Percentiles rank a stretch among this genome's conserved stretches.
phyloP scores from a whole-genome alignment of 2,797 vertebrate genomes.

The Micromesistius poutassou region DNA sequence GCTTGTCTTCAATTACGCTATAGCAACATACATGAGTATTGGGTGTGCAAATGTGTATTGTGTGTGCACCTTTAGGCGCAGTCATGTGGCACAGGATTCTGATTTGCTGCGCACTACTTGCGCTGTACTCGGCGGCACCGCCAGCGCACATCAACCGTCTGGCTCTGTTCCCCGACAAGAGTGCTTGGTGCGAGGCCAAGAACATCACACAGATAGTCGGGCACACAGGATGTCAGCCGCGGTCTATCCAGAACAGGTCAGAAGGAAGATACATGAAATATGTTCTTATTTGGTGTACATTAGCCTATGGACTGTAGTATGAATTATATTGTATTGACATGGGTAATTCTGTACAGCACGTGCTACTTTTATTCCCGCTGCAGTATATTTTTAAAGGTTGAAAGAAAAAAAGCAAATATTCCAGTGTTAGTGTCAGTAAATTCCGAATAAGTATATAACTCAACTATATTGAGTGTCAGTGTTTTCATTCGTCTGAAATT shows the following conservation, averaged over 20 bases:
- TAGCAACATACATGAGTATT: not conserved
- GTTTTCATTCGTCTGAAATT: not conserved
- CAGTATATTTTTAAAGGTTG: not conserved
- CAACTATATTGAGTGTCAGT: not conserved
- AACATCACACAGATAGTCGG: slow-evolving; percentile 99
- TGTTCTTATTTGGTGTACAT: not conserved
- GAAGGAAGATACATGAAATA: slow-evolving; percentile 38
- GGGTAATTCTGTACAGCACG: not conserved
- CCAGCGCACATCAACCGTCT: slow-evolving; percentile 94
- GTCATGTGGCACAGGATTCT: slow-evolving; percentile 75
- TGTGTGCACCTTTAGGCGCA: slow-evolving; percentile 64
- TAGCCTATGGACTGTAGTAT: not conserved
- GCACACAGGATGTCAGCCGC: slow-evolving; percentile 93
- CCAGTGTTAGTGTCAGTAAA: not conserved
- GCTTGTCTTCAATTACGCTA: not conserved
- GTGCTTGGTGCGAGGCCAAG: slow-evolving; percentile 98
- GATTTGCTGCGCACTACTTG: slow-evolving; percentile 76
- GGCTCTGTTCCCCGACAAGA: slow-evolving; percentile 97
- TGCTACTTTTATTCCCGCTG: not conserved
- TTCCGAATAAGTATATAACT: too few relatives aligned
- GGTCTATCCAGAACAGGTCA: slow-evolving; percentile 99
- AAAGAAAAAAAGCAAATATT: too few relatives aligned
- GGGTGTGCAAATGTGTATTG: not conserved
- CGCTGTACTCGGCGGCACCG: slow-evolving; percentile 79
- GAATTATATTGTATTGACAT: not conserved